Evolutionary conservation across 2,888 invertebrate species (phyloP).

Genomic region (Sycophila texana): DNA sequence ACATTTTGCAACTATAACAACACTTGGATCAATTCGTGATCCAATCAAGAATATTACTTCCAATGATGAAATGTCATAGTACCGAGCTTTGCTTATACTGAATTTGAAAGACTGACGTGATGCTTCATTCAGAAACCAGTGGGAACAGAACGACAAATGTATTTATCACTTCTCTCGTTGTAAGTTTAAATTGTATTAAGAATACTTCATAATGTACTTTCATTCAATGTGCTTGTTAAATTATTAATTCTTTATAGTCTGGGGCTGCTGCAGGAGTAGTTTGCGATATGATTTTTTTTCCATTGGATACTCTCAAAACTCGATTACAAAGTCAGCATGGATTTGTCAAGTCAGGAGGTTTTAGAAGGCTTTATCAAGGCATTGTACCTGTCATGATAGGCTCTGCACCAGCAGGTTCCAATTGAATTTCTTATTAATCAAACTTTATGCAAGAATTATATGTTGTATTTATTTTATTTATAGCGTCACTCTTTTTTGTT

Average conservation of each 20-base stretch:
- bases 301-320: conserved; percentile 97
- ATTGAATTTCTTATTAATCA: conserved; percentile 46
- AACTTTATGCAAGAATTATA: conserved; percentile 5
- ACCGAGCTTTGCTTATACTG: no score
- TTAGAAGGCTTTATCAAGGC: conserved; percentile 88
- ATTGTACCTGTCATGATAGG: conserved; percentile 87
- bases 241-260: conserved; percentile 63
- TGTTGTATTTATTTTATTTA: conserved; percentile 63
- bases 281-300: conserved; percentile 93
- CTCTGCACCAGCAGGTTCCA: conserved; percentile 86
- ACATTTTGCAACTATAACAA: no score
- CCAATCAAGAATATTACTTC: no score
- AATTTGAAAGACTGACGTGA: background rate
- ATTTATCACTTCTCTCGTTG: conserved; percentile 68
- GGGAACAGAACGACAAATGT: conserved; percentile 59
- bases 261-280: conserved; percentile 85
- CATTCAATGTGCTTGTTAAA: background rate
- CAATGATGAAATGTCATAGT: no score
- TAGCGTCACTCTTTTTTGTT: conserved; percentile 91
- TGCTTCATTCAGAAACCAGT: conserved; percentile 41
- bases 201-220: background rate
- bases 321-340: conserved; percentile 93
- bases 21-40: no score
- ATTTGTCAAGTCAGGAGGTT: conserved; percentile 92
- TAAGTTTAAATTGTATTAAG: conserved; percentile 60